phyloP scores from a whole-genome alignment of 2,113 vertebrate species.

The Platichthys flesus region DNA sequence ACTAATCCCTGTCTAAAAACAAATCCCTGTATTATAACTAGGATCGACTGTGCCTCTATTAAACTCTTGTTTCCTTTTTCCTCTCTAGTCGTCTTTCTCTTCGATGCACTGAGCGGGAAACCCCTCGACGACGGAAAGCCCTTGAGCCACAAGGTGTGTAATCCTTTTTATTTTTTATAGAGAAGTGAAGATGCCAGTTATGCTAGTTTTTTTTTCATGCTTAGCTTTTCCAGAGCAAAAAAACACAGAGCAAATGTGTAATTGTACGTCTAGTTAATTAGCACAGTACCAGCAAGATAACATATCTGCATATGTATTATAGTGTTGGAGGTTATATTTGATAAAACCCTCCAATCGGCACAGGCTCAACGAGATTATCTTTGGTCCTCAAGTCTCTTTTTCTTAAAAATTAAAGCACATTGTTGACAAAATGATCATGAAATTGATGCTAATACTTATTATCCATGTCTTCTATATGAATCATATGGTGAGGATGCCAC shows the following conservation, averaged over 20 bases:
- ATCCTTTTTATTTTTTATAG: slow-evolving; percentile 5
- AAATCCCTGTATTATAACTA: too few species aligned
- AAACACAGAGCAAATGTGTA: too few species aligned
- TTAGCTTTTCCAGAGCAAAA: background rate
- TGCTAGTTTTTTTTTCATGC: background rate
- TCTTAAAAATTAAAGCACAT: background rate
- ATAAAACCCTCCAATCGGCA: too few species aligned
- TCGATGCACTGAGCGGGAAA: slow-evolving; percentile 93
- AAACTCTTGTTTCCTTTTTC: slow-evolving; percentile 21
- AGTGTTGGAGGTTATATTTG: too few species aligned
- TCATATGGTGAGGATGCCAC: background rate
- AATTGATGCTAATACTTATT: background rate
- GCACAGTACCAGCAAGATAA: too few species aligned
- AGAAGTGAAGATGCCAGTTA: background rate
- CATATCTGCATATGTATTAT: background rate
- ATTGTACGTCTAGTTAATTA: too few species aligned
- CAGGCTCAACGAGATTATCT: too few species aligned
- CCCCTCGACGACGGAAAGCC: slow-evolving; percentile 90
- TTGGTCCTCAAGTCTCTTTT: background rate
- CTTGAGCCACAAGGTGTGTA: slow-evolving; percentile 90
- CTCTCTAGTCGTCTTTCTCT: slow-evolving; percentile 90
- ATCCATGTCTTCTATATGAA: background rate
- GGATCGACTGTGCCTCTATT: background rate
- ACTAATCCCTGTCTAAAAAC: too few species aligned
- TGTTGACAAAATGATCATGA: background rate